Evolutionary conservation across 2,888 invertebrate species (phyloP).

Genomic region (Tachina fera): DNA sequence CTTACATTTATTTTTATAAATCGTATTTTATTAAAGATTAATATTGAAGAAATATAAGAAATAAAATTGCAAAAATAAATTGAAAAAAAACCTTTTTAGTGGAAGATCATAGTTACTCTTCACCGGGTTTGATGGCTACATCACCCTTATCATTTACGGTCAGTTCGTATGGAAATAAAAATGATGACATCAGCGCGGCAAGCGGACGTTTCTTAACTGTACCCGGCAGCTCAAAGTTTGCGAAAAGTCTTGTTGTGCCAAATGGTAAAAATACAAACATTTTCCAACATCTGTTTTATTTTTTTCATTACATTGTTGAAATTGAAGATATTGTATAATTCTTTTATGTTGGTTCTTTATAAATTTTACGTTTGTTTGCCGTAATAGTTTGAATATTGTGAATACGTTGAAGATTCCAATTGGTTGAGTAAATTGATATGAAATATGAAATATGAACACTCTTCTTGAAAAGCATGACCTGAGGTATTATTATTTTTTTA

Average conservation of each 20-base stretch:
- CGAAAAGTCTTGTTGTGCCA: slow-evolving; percentile 74
- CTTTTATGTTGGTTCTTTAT: slow-evolving; percentile 25
- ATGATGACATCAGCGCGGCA: slow-evolving; percentile 73
- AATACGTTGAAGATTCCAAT: slow-evolving; percentile 18
- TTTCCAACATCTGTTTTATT: slow-evolving; percentile 8
- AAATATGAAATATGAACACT: not conserved
- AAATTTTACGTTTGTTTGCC: slow-evolving; percentile 34
- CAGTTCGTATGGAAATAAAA: slow-evolving; percentile 78
- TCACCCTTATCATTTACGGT: slow-evolving; percentile 79
- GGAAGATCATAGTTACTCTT: slow-evolving; percentile 80
- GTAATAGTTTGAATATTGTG: slow-evolving; percentile 30
- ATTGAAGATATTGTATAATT: slow-evolving; percentile 10
- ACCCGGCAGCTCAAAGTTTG: slow-evolving; percentile 76
- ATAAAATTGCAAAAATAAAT: not conserved
- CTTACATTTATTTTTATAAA: no score
- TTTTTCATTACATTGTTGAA: slow-evolving; percentile 33
- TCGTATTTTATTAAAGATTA: no score
- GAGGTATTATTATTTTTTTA: not conserved
- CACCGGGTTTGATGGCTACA: slow-evolving; percentile 75
- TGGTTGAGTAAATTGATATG: slow-evolving; percentile 21
- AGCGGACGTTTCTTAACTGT: slow-evolving; percentile 82
- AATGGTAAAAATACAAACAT: slow-evolving; percentile 69
- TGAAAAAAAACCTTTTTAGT: slow-evolving; percentile 78
- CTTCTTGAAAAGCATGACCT: slow-evolving; percentile 11
- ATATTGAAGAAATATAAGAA: not conserved